phyloP scores from a whole-genome alignment of 2,113 vertebrate genomes.

The Poeciliopsis prolifica region DNA sequence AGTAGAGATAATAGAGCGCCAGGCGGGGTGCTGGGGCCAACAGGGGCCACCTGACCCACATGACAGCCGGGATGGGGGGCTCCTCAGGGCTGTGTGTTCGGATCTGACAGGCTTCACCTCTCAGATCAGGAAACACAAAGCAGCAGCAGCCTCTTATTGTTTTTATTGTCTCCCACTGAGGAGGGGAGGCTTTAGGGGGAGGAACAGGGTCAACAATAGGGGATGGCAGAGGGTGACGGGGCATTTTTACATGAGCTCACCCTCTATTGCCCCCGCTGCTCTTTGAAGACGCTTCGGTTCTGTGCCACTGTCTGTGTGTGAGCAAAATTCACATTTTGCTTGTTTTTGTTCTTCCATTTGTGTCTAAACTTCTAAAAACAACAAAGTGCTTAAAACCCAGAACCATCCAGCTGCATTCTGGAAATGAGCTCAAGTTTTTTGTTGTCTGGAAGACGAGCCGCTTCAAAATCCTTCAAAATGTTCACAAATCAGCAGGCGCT shows the following conservation, averaged over 20 bases:
- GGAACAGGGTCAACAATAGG: constrained; percentile 27
- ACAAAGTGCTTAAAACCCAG: no score
- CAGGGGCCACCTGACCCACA: constrained; percentile 40
- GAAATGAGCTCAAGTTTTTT: not conserved
- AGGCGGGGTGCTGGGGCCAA: constrained; percentile 7
- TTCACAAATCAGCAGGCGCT: no score
- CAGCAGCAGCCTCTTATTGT: constrained; percentile 30
- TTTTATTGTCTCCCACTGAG: constrained; percentile 12
- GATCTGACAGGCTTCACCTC: constrained; percentile 43
- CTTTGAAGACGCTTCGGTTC: not conserved
- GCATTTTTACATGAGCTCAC: no score
- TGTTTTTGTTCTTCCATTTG: no score
- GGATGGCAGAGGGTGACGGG: not conserved
- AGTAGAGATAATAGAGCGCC: constrained; percentile 27
- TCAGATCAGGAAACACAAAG: constrained; percentile 38
- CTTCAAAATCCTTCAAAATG: no score
- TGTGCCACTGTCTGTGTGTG: not conserved
- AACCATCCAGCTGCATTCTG: no score
- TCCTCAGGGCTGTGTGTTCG: constrained; percentile 14
- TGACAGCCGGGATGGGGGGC: constrained; percentile 1
- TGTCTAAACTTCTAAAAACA: no score
- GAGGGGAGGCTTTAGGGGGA: constrained; percentile 3
- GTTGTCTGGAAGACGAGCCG: constrained; percentile 19
- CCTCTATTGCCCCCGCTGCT: not conserved
- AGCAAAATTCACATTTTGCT: no score